Evolutionary conservation across 2,797 vertebrate species (phyloP).

Genomic region (Gymnoscopelus microlampas): DNA sequence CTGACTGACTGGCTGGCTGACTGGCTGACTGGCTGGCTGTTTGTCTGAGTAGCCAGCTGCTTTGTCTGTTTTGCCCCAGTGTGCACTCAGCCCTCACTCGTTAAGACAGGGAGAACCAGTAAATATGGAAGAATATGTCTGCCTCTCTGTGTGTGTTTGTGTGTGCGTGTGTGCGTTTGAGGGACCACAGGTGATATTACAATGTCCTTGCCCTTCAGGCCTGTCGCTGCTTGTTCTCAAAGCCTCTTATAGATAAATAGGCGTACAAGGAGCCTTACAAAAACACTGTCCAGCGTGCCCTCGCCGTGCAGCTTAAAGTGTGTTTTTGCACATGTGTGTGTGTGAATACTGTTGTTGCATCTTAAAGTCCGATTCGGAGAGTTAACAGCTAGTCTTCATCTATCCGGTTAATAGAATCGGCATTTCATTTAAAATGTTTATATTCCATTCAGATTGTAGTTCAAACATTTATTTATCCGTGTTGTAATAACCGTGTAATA

Average conservation of each 20-base stretch:
- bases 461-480: no score
- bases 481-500: no score
- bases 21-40: conserved; percentile 8
- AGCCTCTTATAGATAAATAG: not conserved
- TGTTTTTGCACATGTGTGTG: conserved; percentile 1
- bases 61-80: conserved; percentile 3
- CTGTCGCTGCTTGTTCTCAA: conserved; percentile 7
- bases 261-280: not conserved
- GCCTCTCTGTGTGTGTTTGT: conserved; percentile 1
- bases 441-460: no score
- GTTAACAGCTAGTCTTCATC: no score
- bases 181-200: conserved; percentile 14
- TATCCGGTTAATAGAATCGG: no score
- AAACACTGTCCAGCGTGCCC: not conserved
- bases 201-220: conserved; percentile 6
- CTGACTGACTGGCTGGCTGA: not conserved
- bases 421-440: no score
- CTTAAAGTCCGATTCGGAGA: no score
- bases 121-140: conserved; percentile 8
- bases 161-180: not conserved
- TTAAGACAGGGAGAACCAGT: not conserved
- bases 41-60: conserved; percentile 2
- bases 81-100: conserved; percentile 1
- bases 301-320: not conserved
- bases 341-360: no score